A percentile compares a stretch with the other conserved stretches of the same genome.
Conservation (phyloP, 1,140 invertebrate species). For the Hydropsyche tenuis region DNA sequence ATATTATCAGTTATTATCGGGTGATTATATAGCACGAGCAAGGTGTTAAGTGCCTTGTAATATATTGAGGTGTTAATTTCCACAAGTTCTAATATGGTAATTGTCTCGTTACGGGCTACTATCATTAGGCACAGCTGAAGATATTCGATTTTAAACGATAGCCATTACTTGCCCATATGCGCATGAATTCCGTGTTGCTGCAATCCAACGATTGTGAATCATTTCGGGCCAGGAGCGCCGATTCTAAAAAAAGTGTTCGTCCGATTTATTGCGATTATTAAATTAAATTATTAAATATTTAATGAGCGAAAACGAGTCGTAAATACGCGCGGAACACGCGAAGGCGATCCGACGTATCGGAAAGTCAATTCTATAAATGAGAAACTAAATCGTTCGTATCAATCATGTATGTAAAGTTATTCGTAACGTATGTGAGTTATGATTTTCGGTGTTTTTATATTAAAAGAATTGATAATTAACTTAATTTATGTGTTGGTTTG, state of each 20-base stretch:
- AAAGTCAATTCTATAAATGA: conserved; percentile 7
- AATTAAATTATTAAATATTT: conserved; percentile 27
- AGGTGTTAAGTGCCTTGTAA: conserved; percentile 18
- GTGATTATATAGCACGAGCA: background rate
- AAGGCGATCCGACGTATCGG: background rate
- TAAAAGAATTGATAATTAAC: no score
- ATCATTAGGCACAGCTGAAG: background rate
- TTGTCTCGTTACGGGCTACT: conserved; percentile 5
- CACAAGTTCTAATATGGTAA: conserved; percentile 21
- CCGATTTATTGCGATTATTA: conserved; percentile 7
- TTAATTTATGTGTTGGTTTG: no score
- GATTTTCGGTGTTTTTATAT: no score
- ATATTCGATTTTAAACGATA: conserved; percentile 14
- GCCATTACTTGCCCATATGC: background rate
- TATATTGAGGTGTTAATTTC: conserved; percentile 17
- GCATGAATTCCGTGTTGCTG: background rate
- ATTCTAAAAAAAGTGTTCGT: background rate
- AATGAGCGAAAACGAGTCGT: conserved; percentile 24
- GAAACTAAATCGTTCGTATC: no score
- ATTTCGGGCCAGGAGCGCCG: background rate
- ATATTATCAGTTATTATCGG: conserved; percentile 14
- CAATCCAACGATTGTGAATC: background rate
- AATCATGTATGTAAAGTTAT: no score
- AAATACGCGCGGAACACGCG: conserved; percentile 18
- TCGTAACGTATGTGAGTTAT: no score